Conservation (phyloP, 2,797 vertebrate species). For the Varecia variegata region DNA sequence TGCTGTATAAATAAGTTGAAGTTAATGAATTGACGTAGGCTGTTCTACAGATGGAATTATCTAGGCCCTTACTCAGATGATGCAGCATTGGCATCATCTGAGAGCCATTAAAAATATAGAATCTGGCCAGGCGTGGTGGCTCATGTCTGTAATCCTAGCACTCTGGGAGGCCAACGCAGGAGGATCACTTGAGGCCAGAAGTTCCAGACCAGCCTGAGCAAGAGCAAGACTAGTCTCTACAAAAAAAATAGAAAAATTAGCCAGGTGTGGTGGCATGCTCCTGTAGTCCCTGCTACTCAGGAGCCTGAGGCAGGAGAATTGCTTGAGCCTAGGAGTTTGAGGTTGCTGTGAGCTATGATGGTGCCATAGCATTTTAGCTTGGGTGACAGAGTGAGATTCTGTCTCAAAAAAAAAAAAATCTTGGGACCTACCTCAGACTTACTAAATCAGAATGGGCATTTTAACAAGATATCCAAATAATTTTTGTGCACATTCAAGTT, state of each 20-base stretch:
- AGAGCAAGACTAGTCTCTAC: not conserved
- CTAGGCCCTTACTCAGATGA: not conserved
- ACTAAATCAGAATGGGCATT: not conserved
- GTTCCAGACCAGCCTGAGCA: not conserved
- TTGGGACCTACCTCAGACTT: not conserved
- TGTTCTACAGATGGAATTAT: not conserved
- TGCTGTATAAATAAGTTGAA: conserved; percentile 15
- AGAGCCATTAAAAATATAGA: not conserved
- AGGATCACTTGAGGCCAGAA: not conserved
- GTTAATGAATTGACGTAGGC: not conserved
- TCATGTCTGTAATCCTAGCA: not conserved
- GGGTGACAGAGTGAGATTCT: not conserved
- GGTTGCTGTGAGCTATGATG: no score
- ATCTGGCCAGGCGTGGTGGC: not conserved
- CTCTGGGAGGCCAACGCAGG: not conserved
- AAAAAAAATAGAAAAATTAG: not conserved
- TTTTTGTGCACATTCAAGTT: not conserved
- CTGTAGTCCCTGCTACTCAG: not conserved
- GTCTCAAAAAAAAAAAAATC: not conserved
- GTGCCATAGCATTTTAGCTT: not conserved
- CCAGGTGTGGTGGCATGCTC: not conserved
- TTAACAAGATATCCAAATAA: conserved; percentile 20
- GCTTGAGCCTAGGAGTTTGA: no score
- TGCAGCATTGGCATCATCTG: not conserved
- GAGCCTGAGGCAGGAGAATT: not conserved